These are phyloP conservation scores for Cichlasoma orientale DNA, from an alignment of 2,797 vertebrate species.

Conservation along the genomic window DNA sequence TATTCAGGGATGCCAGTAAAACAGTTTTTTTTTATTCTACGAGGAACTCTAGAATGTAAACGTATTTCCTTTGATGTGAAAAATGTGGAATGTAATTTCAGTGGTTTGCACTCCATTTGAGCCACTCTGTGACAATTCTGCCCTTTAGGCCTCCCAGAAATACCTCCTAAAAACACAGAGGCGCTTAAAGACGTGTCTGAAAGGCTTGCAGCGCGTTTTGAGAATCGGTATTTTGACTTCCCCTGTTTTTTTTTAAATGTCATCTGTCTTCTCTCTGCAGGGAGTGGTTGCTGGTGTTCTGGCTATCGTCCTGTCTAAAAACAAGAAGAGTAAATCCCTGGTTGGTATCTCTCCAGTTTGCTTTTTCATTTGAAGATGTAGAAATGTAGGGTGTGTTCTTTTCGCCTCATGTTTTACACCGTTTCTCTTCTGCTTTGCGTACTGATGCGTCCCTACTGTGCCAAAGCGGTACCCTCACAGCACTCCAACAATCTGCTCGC, in stretches of 20 bases:
- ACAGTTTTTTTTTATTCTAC: neutral
- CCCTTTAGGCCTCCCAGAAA: neutral
- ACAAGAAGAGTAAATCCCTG: conserved; percentile 72
- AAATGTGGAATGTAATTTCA: neutral
- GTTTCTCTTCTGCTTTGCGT: neutral
- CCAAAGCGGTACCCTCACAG: neutral
- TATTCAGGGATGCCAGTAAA: neutral
- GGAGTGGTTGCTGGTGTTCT: conserved; percentile 77
- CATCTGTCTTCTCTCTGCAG: conserved; percentile 60
- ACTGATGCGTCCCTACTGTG: neutral
- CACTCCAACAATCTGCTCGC: neutral
- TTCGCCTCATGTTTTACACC: neutral
- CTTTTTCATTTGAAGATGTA: neutral
- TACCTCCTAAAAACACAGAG: neutral
- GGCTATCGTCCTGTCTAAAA: conserved; percentile 79
- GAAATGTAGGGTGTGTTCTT: neutral
- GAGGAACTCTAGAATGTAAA: neutral
- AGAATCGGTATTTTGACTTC: neutral
- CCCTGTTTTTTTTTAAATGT: neutral
- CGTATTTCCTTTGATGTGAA: neutral
- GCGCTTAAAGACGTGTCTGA: neutral
- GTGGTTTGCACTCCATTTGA: neutral
- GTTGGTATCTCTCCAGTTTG: conserved; percentile 60
- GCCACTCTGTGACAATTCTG: neutral
- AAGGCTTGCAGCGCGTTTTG: neutral